Evolutionary conservation across 2,888 invertebrate species (phyloP), one percentile per base, ranked within the genome.

Genomic region (Apamea anceps): DNA sequence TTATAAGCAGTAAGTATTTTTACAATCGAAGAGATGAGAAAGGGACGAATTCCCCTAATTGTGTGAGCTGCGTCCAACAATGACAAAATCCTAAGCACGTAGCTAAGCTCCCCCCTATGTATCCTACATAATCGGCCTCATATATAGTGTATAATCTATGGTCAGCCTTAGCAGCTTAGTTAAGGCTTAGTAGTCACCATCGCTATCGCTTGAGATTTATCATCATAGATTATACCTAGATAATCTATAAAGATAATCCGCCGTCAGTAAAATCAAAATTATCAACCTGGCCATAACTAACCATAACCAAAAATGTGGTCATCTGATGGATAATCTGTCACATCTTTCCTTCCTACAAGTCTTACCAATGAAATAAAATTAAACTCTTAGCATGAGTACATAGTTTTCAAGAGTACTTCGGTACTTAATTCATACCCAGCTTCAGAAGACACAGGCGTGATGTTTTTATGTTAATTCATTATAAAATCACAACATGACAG

Each of bases 401-500:
- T 81, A 62, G 7, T 37, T 81, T 75, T 37, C 10, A 81, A 67
- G 1, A 13, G 48, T 48, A 48, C 48, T 48, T 48, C 48, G 1
- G 15, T 60, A 15, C 18, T 0, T 57, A 37, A 18, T 60, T 66
- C 28, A 51, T 8, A 51, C 37, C 1, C 28, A 74, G 25, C 37
- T 60, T 15, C 48, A 32, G 48, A 0, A 28, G 37, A 63, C 28
- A n/a, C 48, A 12, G 2, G 1, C 45, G 32, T 72, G 6, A 72
- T 72, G 63, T 25, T 62, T 2, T 28, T 62, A 28, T 62, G 57
- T 28, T 28, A n/a, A 15, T 42, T 66, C 21, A 51, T 32, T n/a
- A 28, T 6, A 62, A 57, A 57, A 21, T 57, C 25, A 51, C 32
- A 66, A 25, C 18, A 80, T 75, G 51, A 25, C 66, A 67, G 80